Base-by-base conservation (phyloP, 1,140 invertebrate species). In the Listronotus bonariensis region DNA sequence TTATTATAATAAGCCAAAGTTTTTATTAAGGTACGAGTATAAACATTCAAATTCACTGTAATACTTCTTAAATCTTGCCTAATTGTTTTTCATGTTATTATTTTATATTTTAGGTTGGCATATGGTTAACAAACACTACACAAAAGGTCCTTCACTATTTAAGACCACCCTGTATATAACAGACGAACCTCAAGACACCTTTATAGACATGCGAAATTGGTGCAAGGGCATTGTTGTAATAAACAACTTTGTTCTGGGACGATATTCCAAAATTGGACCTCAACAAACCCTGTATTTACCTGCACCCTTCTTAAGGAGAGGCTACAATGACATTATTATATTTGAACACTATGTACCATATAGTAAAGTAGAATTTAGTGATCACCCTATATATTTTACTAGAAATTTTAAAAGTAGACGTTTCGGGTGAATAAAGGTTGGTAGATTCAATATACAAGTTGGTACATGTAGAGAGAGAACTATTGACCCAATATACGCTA, bases 201-300 rank as follows among this genome's bases (percentile, higher is more conserved):
- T 60, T 20, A 66, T 82, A 9, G 79, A 82, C 64, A 79, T 82
- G 76, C 61, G 69, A 11, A 69, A 68, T 5, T 84, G 83, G 83
- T 71, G 71, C n/a, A 83, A 82, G 76, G 87, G 87, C 7, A 77
- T 86, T 48, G 85, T 86, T 14, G 82, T 88, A 61, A 67, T 89
- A 0, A 89, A 89, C 77, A 85, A 84, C 8, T 84, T 86, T 68
- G 85, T 87, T 67, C 68, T 89, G 48, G 87, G 86, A 10, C 72
- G 87, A 52, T 88, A 87, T 72, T 72, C 70, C 17, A 74, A 68
- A 49, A 71, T 80, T 12, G 87, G 87, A 0, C 87, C 87, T 0
- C 82, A 84, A 70, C 73, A 80, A 59, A 83, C 83, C 5, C 74
- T 87, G 0, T 88, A 85, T 76, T 63, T 87, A 36, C 86, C 86